phyloP scores from a whole-genome alignment of 2,888 invertebrate genomes.

The Lamproptera curius region DNA sequence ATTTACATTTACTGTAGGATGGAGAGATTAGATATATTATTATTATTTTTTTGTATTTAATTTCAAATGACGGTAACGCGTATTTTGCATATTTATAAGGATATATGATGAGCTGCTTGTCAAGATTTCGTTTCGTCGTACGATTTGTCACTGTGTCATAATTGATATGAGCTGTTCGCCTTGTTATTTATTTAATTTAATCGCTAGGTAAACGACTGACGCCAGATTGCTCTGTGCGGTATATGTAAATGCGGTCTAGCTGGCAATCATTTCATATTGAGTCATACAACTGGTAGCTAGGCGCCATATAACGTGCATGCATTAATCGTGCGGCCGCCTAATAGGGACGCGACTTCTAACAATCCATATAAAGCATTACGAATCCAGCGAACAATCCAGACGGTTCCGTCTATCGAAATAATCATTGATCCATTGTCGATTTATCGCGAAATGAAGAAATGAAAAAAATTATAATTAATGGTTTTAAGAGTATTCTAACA shows the following conservation, averaged over 20 bases:
- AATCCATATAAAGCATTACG: constrained; percentile 33
- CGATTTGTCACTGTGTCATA: constrained; percentile 69
- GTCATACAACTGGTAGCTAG: background rate
- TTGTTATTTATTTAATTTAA: constrained; percentile 72
- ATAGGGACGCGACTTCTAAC: background rate
- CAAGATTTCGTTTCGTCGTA: constrained; percentile 67
- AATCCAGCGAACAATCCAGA: constrained; percentile 49
- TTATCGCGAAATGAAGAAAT: constrained; percentile 70
- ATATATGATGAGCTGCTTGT: constrained; percentile 65
- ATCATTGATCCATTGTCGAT: constrained; percentile 45
- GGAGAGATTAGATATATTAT: constrained; percentile 65
- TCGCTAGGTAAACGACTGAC: constrained; percentile 56
- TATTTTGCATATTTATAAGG: constrained; percentile 71
- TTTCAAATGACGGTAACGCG: constrained; percentile 67
- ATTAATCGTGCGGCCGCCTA: too few species aligned
- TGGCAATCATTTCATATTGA: constrained; percentile 30
- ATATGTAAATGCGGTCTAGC: constrained; percentile 22
- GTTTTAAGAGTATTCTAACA: constrained; percentile 78
- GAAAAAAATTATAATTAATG: constrained; percentile 71
- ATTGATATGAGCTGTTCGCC: constrained; percentile 49
- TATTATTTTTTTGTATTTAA: constrained; percentile 57
- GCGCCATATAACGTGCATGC: background rate
- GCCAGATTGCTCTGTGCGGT: constrained; percentile 31
- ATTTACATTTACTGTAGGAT: constrained; percentile 69
- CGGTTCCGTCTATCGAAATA: constrained; percentile 62